Evolutionary conservation across 2,888 invertebrate genomes (phyloP), one percentile per base, ranked within the genome.

Genomic region (Hyposoter didymator): DNA sequence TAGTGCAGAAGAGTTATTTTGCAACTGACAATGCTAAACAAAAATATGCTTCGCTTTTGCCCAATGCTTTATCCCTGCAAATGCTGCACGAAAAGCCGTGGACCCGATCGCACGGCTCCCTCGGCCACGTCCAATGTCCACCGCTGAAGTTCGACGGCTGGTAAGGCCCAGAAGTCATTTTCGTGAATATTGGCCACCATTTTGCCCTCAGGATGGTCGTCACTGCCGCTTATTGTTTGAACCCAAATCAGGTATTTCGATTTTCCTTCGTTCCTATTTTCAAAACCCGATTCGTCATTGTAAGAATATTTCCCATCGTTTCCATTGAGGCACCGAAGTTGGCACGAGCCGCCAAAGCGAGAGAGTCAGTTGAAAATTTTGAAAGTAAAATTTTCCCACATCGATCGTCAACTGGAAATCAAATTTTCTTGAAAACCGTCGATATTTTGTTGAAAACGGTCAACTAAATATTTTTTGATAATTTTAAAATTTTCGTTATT

Each of bases 111-210:
- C 74, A 73, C 74, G 80, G 55, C 82, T 85, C 72, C 86, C 76
- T 69, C 64, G 87, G 73, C 83, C 64, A 55, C 22, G 85, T 6
- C 86, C 84, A 28, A 79, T 90, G 88, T 82, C 89, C 35, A 87
- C 87, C 32, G 75, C 73, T 55, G 87, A 88, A 64, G 88, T 88
- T 28, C 87, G 88, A 17, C 84, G 87, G 52, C 49, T 86, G 19
- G 14, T 90, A 62, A 83, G 88, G 78, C 88, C 89, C 19, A 84
- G 88, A 82, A 87, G 84, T 74, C 87, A 83, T 47, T 86, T 82
- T 84, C 87, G 89, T 78, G 88, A 87, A 69, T 88, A 87, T 78
- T 88, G 89, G 89, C 87, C 88, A 66, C 88, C 88, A 19, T 88
- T 87, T 59, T 87, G 87, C 76, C 86, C 88, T 32, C 87, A 84